A percentile compares a stretch with the other conserved stretches of the same genome.
These are phyloP conservation scores for Hydrozoanthus gracilis DNA, from an alignment of 92 coral and sea anemone species.

Conservation along the genomic window DNA sequence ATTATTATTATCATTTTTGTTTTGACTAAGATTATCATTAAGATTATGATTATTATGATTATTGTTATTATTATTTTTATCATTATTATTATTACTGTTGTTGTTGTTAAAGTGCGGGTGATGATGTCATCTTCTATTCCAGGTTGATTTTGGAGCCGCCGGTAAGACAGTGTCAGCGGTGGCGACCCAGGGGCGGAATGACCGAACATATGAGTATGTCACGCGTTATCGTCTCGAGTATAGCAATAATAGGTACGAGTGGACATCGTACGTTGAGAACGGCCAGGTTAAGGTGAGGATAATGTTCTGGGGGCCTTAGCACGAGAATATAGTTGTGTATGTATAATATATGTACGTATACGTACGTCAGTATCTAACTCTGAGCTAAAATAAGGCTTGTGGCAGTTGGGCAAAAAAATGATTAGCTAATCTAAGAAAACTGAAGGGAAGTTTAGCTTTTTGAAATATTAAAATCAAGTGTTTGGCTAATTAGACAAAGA, in stretches of 20 bases:
- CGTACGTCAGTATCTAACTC: neutral
- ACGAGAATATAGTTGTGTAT: neutral
- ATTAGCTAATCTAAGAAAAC: no score
- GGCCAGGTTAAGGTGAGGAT: constrained; percentile 25
- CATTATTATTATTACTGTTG: neutral
- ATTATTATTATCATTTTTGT: no score
- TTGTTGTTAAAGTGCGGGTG: no score
- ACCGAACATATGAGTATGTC: neutral
- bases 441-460: no score
- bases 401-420: no score
- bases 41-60: neutral
- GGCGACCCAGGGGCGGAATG: constrained; percentile 38
- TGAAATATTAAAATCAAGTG: no score
- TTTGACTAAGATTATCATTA: no score
- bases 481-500: no score
- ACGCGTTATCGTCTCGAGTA: constrained; percentile 35
- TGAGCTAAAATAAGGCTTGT: neutral
- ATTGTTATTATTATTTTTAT: neutral
- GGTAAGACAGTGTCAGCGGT: constrained; percentile 52
- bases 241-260: constrained; percentile 42
- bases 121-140: neutral
- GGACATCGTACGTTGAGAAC: constrained; percentile 31
- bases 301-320: neutral
- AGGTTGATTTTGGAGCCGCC: constrained; percentile 62
- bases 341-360: neutral